Base-by-base conservation (phyloP, 53 echinoderm and acorn worm genomes). In the Pentamera pediparva region DNA sequence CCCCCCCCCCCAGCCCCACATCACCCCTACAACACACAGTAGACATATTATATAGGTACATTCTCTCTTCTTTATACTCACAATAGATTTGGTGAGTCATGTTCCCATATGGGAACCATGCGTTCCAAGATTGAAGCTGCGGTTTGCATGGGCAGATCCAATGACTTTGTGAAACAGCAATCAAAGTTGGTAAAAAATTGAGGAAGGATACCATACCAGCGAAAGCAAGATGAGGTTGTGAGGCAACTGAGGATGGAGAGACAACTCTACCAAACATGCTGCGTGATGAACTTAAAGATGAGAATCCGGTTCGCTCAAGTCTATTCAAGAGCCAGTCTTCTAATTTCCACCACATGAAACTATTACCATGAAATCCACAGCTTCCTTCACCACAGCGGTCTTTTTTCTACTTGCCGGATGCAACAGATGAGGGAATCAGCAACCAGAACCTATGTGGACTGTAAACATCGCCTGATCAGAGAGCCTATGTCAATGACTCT, bases 51-150 rank as follows among this genome's bases (percentile, higher is more conserved):
- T n/a, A n/a, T n/a, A n/a, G n/a, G n/a, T n/a, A n/a, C n/a, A n/a
- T 65, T 4, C 11, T 65, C 67, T 49, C 52, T 7, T 51, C 26
- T 78, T 69, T 2, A 8, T 78, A 65, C 21, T 75, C 51, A 29
- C 59, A 53, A 39, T 62, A 81, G 74, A 51, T 49, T 74, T 39
- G 81, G 75, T 56, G 80, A 70, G 70, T 72, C 80, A 20, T 80
- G 80, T 70, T 80, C 72, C 43, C 80, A 80, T 59, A 59, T 61
- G 34, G 81, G 32, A 39, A 62, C 74, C 48, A 57, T 81, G 17
- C 61, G 60, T 5, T 81, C 62, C 61, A 74, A 74, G 39, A 33
- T 81, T 12, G 62, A 74, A 37, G 74, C 81, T 45, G 81, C 81
- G 35, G 81, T 74, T 28, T 49, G 61, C 19, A 58, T 81, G 17